A percentile compares a stretch with the other conserved stretches of the same genome.
phyloP scores from a whole-genome alignment of 2,888 invertebrate genomes.

The Diaprepes abbreviatus region DNA sequence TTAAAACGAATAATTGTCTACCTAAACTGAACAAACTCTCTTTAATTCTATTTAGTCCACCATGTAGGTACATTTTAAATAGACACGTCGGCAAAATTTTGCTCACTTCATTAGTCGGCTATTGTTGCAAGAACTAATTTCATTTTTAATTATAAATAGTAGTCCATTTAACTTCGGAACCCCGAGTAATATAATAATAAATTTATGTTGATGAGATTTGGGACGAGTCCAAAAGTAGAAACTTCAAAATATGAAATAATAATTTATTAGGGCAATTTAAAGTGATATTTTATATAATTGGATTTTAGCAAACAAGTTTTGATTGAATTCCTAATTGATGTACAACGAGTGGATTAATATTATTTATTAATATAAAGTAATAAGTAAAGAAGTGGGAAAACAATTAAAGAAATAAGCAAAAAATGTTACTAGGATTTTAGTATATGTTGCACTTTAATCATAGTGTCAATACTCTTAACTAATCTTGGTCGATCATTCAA shows the following conservation, averaged over 20 bases:
- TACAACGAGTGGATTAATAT: too few relatives aligned
- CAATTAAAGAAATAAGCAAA: too few relatives aligned
- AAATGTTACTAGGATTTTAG: too few relatives aligned
- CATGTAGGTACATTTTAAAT: neutral
- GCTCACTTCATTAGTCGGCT: constrained; percentile 1
- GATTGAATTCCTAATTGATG: neutral
- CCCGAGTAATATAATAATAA: constrained; percentile 29
- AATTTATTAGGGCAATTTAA: constrained; percentile 42
- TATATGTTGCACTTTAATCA: too few relatives aligned
- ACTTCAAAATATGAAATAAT: constrained; percentile 35
- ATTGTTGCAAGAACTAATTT: constrained; percentile 45
- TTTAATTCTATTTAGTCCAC: neutral
- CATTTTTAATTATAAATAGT: constrained; percentile 38
- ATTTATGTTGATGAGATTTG: constrained; percentile 33
- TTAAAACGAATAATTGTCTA: too few relatives aligned
- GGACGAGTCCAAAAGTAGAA: constrained; percentile 30
- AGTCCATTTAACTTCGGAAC: constrained; percentile 31
- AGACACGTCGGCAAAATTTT: neutral
- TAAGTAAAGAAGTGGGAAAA: too few relatives aligned
- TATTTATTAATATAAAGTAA: too few relatives aligned
- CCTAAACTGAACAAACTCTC: too few relatives aligned
- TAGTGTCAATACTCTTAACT: too few relatives aligned
- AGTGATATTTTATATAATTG: constrained; percentile 40
- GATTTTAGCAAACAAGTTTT: constrained; percentile 10
- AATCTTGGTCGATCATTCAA: too few relatives aligned